Evolutionary conservation across 2,888 invertebrate genomes (phyloP).

Genomic region (Helicoverpa assulta): DNA sequence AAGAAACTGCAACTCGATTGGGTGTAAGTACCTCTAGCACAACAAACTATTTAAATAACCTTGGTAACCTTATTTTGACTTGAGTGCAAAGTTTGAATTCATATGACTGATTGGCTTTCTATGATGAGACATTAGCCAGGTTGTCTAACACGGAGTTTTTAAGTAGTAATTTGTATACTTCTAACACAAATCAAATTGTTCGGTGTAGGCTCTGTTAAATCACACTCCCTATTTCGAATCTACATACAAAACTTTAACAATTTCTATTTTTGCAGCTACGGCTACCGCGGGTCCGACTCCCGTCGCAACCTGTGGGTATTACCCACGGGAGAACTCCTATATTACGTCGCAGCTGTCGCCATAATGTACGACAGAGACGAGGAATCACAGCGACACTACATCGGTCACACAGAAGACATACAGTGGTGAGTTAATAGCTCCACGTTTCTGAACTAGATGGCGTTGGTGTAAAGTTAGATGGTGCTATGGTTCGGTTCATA

Average conservation of each 20-base stretch:
- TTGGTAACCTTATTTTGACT: too few species aligned
- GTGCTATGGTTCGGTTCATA: background rate
- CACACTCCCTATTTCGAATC: background rate
- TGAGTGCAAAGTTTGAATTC: too few species aligned
- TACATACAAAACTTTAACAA: background rate
- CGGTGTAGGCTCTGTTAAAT: background rate
- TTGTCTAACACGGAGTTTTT: too few species aligned
- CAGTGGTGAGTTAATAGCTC: slow-evolving; percentile 92
- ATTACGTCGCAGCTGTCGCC: slow-evolving; percentile 97
- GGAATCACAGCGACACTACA: slow-evolving; percentile 97
- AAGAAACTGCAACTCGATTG: slow-evolving; percentile 97
- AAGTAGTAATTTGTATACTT: too few species aligned
- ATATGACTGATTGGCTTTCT: too few species aligned
- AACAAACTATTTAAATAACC: background rate
- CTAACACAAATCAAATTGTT: too few species aligned
- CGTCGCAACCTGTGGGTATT: slow-evolving; percentile 97
- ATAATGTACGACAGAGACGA: slow-evolving; percentile 96
- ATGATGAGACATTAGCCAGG: too few species aligned
- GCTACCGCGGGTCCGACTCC: slow-evolving; percentile 97
- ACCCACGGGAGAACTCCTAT: slow-evolving; percentile 97
- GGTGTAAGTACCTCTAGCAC: slow-evolving; percentile 91
- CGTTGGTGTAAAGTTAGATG: slow-evolving; percentile 8
- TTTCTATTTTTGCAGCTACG: slow-evolving; percentile 91
- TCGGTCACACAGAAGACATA: slow-evolving; percentile 97
- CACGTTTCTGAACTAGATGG: slow-evolving; percentile 5